These are phyloP conservation scores for Helobdella robusta DNA, from an alignment of 2,888 invertebrate genomes.

Conservation along the genomic window DNA sequence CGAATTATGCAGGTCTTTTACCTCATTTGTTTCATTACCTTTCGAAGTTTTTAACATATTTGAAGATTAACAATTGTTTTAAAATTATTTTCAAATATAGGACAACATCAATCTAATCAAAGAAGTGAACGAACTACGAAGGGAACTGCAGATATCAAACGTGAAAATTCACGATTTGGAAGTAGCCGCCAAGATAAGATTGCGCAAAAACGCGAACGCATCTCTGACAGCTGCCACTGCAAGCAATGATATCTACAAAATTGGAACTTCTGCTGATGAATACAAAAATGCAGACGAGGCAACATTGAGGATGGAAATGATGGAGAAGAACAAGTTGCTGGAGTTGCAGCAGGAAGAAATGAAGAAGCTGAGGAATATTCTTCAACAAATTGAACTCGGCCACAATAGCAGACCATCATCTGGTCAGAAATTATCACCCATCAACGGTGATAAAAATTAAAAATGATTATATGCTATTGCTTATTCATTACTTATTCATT, in stretches of 20 bases:
- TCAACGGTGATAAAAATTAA: conserved; percentile 15
- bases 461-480: neutral
- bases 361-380: conserved; percentile 43
- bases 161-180: conserved; percentile 54
- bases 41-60: neutral
- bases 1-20: conserved; percentile 59
- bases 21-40: neutral
- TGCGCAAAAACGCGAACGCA: conserved; percentile 36
- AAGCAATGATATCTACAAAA: no score
- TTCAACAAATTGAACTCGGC: conserved; percentile 38
- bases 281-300: no score
- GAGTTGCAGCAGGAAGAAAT: conserved; percentile 52
- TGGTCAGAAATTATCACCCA: conserved; percentile 30
- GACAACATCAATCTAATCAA: conserved; percentile 69
- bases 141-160: conserved; percentile 60
- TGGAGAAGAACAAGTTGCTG: conserved; percentile 53
- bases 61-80: neutral
- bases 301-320: conserved; percentile 58
- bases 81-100: conserved; percentile 46
- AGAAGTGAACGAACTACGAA: conserved; percentile 67
- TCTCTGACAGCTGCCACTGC: no score
- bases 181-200: conserved; percentile 44
- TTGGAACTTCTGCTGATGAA: no score
- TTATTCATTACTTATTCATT: neutral
- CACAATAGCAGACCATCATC: conserved; percentile 28